Conservation (phyloP, 2,113 vertebrate species). For the Penelope pileata region DNA sequence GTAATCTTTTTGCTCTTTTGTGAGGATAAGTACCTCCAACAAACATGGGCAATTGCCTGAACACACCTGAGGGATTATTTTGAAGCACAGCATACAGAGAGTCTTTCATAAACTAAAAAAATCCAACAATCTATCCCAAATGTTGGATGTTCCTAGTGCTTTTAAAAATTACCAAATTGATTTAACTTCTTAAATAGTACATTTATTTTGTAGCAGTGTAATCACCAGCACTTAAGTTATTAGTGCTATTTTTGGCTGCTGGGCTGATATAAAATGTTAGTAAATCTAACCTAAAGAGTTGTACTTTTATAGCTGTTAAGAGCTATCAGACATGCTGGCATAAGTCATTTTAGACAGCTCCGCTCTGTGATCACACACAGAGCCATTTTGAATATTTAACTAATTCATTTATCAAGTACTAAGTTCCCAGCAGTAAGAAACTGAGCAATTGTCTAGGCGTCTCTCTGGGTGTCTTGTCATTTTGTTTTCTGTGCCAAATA, state of each 20-base stretch:
- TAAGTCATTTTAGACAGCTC: conserved; percentile 5
- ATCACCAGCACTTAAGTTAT: conserved; percentile 38
- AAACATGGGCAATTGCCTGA: background rate
- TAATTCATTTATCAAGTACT: conserved; percentile 13
- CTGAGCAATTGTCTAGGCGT: background rate
- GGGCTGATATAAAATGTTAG: background rate
- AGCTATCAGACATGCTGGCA: background rate
- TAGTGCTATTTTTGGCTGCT: background rate
- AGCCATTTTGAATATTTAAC: conserved; percentile 6
- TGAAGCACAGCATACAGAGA: background rate
- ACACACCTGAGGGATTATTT: background rate
- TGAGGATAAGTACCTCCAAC: background rate
- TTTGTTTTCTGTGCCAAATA: conserved; percentile 9
- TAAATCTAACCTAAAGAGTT: background rate
- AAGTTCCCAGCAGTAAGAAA: background rate
- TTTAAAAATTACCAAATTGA: conserved; percentile 8
- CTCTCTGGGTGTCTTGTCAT: background rate
- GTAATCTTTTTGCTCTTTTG: background rate
- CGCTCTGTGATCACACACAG: background rate
- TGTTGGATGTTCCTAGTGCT: background rate
- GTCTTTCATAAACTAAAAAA: background rate
- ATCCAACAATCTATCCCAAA: background rate
- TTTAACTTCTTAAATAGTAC: background rate
- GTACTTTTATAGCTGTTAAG: conserved; percentile 3
- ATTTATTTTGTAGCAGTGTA: conserved; percentile 29